These are phyloP conservation scores for Dastarcus helophoroides DNA, from an alignment of 2,888 invertebrate genomes.

Conservation along the genomic window DNA sequence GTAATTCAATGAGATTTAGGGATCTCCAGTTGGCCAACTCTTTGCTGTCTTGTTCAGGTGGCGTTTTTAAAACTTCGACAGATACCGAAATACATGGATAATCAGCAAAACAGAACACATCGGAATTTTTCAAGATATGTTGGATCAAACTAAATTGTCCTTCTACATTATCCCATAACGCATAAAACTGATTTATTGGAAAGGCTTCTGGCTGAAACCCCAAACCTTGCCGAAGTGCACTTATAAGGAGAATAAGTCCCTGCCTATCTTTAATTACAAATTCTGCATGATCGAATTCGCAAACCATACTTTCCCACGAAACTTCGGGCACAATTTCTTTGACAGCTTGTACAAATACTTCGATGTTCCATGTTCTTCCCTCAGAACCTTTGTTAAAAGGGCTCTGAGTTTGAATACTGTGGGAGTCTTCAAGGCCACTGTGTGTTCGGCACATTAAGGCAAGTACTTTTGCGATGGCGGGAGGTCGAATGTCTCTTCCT, in stretches of 20 bases:
- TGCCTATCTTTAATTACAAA: conserved; percentile 80
- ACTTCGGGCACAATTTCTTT: conserved; percentile 79
- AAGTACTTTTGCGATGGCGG: conserved; percentile 74
- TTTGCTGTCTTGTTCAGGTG: conserved; percentile 90
- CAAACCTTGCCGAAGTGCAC: conserved; percentile 68
- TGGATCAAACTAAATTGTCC: conserved; percentile 84
- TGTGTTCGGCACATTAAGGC: conserved; percentile 81
- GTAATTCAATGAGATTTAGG: conserved; percentile 77
- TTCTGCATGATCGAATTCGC: conserved; percentile 83
- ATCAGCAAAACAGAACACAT: conserved; percentile 90
- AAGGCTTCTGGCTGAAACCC: conserved; percentile 60
- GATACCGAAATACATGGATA: conserved; percentile 78
- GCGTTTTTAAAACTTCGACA: conserved; percentile 82
- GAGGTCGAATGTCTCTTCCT: conserved; percentile 69
- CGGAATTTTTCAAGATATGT: conserved; percentile 79
- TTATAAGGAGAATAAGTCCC: conserved; percentile 72
- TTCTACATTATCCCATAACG: conserved; percentile 87
- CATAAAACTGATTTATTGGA: conserved; percentile 82
- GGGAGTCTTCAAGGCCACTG: conserved; percentile 54
- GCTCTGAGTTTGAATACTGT: conserved; percentile 47
- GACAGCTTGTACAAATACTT: conserved; percentile 84
- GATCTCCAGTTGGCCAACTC: conserved; percentile 91
- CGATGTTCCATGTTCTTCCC: conserved; percentile 73
- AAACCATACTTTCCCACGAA: conserved; percentile 87
- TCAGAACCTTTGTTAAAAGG: conserved; percentile 40